Evolutionary conservation across 2,888 invertebrate genomes (phyloP), one percentile per base, ranked within the genome.

Genomic region (Callyntrura guangdongensis): DNA sequence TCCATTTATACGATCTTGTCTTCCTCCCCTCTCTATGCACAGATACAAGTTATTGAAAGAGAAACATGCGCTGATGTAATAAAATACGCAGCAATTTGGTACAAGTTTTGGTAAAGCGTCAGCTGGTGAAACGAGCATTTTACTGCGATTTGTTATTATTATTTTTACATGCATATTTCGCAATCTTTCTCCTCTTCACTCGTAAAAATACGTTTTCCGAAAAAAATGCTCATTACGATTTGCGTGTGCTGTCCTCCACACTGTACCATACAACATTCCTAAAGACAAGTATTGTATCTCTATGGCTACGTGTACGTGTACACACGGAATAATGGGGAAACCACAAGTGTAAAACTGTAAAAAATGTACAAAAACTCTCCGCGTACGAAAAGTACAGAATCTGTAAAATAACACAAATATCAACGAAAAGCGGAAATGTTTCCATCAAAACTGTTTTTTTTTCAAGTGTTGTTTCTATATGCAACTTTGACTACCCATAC

Each of bases 111-210:
- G 61, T 61, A 36, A 45, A 69, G 84, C 84, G 84, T 69, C 84
- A 85, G 84, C 84, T 85, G 84, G 84, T 36, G 53, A 85, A 85
- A 85, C 25, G 77, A 77, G 27, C 49, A 53, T 74, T 56, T 49
- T 77, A 77, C 77, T 77, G 22, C 77, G 17, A 59, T 74, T 53
- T 67, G 27, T 53, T 77, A 53, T 77, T 77, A 74, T 49, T 74
- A 77, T 77, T 77, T n/a, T 77, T 77, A 77, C 77, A 77, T 20
- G 77, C 36, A 72, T 72, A 45, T 25, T 77, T 77, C 53, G 49
- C 77, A 77, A 49, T 77, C 77, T 77, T 77, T 77, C 77, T 77
- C 56, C 56, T 77, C 77, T 22, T 53, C 47, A 2, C 14, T 49
- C 22, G 49, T 49, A 74, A 49, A 72, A 45, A 45, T 45, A 2